phyloP scores from a whole-genome alignment of 1,140 invertebrate species.

The Uloborus diversus region DNA sequence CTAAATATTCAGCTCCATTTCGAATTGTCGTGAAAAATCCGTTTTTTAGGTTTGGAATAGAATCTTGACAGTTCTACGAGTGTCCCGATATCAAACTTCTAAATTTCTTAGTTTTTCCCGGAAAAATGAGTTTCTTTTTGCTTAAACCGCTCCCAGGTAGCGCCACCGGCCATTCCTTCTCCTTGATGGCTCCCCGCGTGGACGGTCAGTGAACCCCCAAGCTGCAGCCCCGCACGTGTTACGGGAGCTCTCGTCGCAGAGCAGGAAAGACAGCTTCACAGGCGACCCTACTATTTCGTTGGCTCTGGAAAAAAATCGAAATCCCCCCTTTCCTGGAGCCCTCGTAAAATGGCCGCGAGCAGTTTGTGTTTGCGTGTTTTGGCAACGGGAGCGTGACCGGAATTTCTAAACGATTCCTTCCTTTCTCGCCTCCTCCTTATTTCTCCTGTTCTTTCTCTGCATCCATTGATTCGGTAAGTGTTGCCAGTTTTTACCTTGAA shows the following conservation, averaged over 20 bases:
- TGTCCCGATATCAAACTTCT: no score
- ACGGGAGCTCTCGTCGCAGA: constrained; percentile 4
- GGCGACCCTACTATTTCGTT: neutral
- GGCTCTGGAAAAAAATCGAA: neutral
- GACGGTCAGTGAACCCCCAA: constrained; percentile 38
- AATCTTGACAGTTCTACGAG: no score
- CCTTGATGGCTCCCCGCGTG: neutral
- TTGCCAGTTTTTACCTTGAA: neutral
- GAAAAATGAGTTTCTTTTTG: no score
- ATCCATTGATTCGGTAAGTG: neutral
- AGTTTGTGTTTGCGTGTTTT: constrained; percentile 41
- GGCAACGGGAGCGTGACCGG: constrained; percentile 49
- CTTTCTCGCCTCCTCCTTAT: neutral
- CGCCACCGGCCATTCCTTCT: neutral
- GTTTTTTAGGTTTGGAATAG: no score
- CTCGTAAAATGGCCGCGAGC: constrained; percentile 30
- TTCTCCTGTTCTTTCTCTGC: neutral
- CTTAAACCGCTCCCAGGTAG: no score
- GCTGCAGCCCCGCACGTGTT: neutral
- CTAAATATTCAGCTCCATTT: no score
- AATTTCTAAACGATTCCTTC: constrained; percentile 37
- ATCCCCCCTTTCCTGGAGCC: neutral
- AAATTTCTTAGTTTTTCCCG: no score
- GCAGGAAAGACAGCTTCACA: constrained; percentile 33
- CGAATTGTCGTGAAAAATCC: no score